A percentile compares a stretch with the other conserved stretches of the same genome.
Evolutionary conservation across 2,797 vertebrate species (phyloP).

Genomic region (Squalus acanthias): DNA sequence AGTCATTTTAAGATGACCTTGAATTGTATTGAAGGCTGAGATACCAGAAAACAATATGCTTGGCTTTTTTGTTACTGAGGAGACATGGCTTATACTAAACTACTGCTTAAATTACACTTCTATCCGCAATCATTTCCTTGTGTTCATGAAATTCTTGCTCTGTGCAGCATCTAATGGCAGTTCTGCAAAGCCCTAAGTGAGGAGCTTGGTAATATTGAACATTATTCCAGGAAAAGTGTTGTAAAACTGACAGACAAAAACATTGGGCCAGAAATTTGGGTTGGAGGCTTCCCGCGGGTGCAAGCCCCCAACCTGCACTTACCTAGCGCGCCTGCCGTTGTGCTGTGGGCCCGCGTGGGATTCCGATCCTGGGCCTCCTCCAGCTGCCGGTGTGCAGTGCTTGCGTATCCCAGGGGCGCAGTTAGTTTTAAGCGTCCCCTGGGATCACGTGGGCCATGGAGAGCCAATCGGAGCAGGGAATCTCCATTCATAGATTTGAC

Average conservation of each 20-base stretch:
- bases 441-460: too few species aligned
- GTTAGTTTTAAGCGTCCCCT: too few species aligned
- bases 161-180: neutral
- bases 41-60: constrained; percentile 31
- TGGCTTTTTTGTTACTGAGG: constrained; percentile 7
- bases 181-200: constrained; percentile 27
- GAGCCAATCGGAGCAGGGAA: too few species aligned
- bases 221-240: neutral
- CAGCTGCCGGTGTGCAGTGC: too few species aligned
- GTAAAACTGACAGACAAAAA: constrained; percentile 11
- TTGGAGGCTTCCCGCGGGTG: too few species aligned
- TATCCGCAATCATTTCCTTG: constrained; percentile 23
- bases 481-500: too few species aligned
- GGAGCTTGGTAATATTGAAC: neutral
- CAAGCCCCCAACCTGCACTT: too few species aligned
- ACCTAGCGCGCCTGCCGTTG: too few species aligned
- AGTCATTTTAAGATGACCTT: constrained; percentile 9
- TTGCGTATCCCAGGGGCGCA: too few species aligned
- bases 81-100: constrained; percentile 5
- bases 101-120: constrained; percentile 11
- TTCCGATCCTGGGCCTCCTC: too few species aligned
- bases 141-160: neutral
- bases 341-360: too few species aligned
- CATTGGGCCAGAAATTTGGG: too few species aligned
- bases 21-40: constrained; percentile 19